Evolutionary conservation across 2,797 vertebrate genomes (phyloP).

Genomic region (Argentina silus): DNA sequence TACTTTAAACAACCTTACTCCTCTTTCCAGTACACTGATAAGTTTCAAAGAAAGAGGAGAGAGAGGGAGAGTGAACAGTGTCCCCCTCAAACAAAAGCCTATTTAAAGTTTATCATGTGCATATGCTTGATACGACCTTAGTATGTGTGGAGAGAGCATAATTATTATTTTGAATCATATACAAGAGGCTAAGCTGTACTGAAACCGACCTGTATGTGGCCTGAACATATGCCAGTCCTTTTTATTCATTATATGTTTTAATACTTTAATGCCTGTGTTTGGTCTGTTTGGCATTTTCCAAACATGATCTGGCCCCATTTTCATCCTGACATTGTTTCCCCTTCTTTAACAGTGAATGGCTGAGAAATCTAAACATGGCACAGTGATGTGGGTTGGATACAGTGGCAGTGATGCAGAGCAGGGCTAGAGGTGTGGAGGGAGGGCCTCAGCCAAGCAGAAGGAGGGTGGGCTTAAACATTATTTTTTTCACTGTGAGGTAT

Average conservation of each 20-base stretch:
- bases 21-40: too few relatives aligned
- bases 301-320: not conserved
- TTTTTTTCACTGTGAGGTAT: slow-evolving; percentile 19
- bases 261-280: not conserved
- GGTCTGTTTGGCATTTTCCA: not conserved
- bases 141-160: not conserved
- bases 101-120: too few relatives aligned
- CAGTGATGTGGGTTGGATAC: not conserved
- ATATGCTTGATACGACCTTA: too few relatives aligned
- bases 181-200: not conserved
- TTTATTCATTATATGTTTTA: not conserved
- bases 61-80: slow-evolving; percentile 8
- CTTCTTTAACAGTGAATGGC: not conserved
- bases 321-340: not conserved
- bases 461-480: too few relatives aligned
- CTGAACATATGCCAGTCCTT: not conserved
- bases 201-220: not conserved
- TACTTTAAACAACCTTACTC: too few relatives aligned
- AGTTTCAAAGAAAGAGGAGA: not conserved
- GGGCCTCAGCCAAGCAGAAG: too few relatives aligned
- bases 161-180: not conserved
- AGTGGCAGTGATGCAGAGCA: too few relatives aligned
- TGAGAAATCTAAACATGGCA: not conserved
- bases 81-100: slow-evolving; percentile 11
- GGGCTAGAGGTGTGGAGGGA: too few relatives aligned